Percentiles rank a stretch among this genome's conserved stretches.
phyloP scores from a whole-genome alignment of 1,140 invertebrate species.

The Doryteuthis pealeii region DNA sequence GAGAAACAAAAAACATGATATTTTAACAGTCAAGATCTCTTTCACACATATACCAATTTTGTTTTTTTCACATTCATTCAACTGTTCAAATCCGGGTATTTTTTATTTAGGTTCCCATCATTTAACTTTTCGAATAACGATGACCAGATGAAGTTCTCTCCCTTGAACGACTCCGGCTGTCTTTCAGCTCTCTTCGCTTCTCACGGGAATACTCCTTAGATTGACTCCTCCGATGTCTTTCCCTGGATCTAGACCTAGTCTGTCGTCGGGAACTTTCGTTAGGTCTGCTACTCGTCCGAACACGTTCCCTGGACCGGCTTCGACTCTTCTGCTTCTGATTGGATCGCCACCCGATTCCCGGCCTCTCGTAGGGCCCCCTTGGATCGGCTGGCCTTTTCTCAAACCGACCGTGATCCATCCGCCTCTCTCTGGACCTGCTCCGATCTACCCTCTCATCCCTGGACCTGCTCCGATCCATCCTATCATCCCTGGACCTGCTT shows the following conservation, averaged over 20 bases:
- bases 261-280: background rate
- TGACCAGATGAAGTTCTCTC: background rate
- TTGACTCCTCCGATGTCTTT: background rate
- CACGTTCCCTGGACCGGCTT: background rate
- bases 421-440: constrained; percentile 14
- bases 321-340: background rate
- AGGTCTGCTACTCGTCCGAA: background rate
- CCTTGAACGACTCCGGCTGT: constrained; percentile 3
- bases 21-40: too few relatives aligned
- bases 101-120: too few relatives aligned
- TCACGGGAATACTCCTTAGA: background rate
- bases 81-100: too few relatives aligned
- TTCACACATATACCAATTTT: too few relatives aligned
- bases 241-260: background rate
- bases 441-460: constrained; percentile 2
- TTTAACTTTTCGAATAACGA: too few relatives aligned
- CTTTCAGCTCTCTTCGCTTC: background rate
- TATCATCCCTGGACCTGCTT: constrained; percentile 9
- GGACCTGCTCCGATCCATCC: constrained; percentile 8
- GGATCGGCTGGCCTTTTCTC: background rate
- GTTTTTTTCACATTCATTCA: too few relatives aligned
- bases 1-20: too few relatives aligned
- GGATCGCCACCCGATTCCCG: too few relatives aligned
- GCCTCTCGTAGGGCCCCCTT: too few relatives aligned
- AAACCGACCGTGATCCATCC: background rate